Evolutionary conservation across 64 coral and sea anemone species (phyloP).

Genomic region (Platygyra sinensis): DNA sequence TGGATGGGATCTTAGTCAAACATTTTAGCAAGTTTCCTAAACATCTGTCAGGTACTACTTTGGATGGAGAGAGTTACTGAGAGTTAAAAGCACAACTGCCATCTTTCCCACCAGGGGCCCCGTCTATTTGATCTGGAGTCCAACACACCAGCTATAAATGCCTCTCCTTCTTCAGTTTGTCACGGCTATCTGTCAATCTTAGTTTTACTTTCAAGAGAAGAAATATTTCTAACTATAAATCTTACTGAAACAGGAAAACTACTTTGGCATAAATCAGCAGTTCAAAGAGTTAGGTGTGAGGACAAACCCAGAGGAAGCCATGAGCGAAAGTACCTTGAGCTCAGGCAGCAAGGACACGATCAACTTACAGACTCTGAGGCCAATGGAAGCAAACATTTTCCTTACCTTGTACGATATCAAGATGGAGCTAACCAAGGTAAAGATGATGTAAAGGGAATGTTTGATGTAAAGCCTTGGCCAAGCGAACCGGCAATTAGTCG

Average conservation of each 20-base stretch:
- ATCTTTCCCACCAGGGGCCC: too few species aligned
- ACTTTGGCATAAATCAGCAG: slow-evolving; percentile 89
- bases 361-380: slow-evolving; percentile 73
- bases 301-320: slow-evolving; percentile 16
- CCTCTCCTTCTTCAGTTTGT: too few species aligned
- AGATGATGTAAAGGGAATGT: background rate
- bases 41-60: too few species aligned
- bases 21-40: too few species aligned
- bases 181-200: background rate
- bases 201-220: background rate
- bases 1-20: too few species aligned
- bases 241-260: slow-evolving; percentile 77
- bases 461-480: too few species aligned
- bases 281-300: slow-evolving; percentile 76
- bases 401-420: slow-evolving; percentile 78
- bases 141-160: too few species aligned
- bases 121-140: too few species aligned
- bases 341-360: slow-evolving; percentile 21
- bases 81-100: too few species aligned
- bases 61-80: too few species aligned
- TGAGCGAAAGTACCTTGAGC: background rate
- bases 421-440: slow-evolving; percentile 88
- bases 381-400: slow-evolving; percentile 90
- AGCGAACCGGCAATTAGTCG: too few species aligned
- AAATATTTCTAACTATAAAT: background rate